Evolutionary conservation across 2,113 vertebrate species (phyloP).

Genomic region (Tringa solitaria): DNA sequence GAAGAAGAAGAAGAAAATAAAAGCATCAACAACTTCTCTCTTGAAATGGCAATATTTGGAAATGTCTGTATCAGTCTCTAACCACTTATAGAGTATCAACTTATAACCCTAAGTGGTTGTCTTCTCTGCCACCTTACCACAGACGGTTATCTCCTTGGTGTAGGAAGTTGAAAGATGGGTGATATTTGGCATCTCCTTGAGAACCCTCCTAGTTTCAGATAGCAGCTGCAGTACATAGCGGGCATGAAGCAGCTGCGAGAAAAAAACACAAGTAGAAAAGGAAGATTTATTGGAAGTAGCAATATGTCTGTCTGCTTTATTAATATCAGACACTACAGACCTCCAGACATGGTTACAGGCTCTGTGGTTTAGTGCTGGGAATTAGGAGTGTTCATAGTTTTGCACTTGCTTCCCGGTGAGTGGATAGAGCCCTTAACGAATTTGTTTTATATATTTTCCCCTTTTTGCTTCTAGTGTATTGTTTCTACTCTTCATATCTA

Average conservation of each 20-base stretch:
- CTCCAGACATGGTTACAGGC: background rate
- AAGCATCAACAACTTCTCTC: background rate
- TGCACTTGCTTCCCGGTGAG: background rate
- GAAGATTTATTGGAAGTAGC: background rate
- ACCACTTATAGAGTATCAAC: background rate
- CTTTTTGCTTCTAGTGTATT: background rate
- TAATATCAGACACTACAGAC: background rate
- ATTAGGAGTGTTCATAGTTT: background rate
- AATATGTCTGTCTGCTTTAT: background rate
- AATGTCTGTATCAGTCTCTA: background rate
- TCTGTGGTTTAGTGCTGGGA: background rate
- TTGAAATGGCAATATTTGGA: background rate
- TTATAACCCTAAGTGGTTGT: background rate
- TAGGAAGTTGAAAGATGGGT: slow-evolving; percentile 83
- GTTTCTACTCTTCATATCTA: background rate
- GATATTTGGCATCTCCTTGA: slow-evolving; percentile 91
- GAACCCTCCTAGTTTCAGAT: slow-evolving; percentile 84
- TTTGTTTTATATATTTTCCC: background rate
- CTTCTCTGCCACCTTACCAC: slow-evolving; percentile 73
- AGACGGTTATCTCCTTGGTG: slow-evolving; percentile 87
- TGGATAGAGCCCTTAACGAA: background rate
- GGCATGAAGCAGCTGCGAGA: slow-evolving; percentile 85
- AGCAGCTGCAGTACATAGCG: slow-evolving; percentile 89
- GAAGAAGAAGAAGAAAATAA: background rate
- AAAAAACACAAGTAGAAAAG: background rate